Evolutionary conservation across 2,797 vertebrate species (phyloP).

Genomic region (Anguilla marmorata): DNA sequence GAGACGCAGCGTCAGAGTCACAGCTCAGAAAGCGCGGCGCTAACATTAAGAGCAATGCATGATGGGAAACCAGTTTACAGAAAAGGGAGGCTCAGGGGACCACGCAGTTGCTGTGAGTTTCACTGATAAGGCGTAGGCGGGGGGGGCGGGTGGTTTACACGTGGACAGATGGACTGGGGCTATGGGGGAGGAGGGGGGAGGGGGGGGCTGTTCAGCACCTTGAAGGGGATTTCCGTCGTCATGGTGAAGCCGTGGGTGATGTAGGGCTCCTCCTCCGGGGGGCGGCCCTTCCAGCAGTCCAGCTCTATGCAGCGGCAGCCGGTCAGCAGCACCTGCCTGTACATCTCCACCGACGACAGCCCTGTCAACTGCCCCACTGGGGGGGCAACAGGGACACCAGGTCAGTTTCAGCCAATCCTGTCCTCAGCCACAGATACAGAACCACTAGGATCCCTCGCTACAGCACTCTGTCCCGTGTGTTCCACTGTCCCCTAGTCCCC

Average conservation of each 20-base stretch:
- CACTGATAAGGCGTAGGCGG: not conserved
- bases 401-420: not conserved
- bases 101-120: not conserved
- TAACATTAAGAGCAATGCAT: not conserved
- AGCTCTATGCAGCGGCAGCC: slow-evolving; percentile 90
- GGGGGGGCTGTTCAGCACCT: slow-evolving; percentile 58
- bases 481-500: not conserved
- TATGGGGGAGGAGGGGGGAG: not conserved
- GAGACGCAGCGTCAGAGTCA: not conserved
- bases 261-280: slow-evolving; percentile 84
- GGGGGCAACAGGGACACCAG: not conserved
- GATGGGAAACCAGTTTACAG: not conserved
- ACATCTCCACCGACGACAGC: slow-evolving; percentile 88
- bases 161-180: not conserved
- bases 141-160: too few species aligned
- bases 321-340: slow-evolving; percentile 84
- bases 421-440: not conserved
- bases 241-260: slow-evolving; percentile 94
- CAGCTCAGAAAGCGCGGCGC: not conserved
- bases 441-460: not conserved
- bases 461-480: not conserved
- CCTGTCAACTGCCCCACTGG: slow-evolving; percentile 87
- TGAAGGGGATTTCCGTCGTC: slow-evolving; percentile 89
- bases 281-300: slow-evolving; percentile 89
- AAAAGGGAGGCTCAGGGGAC: not conserved